Base-by-base conservation (phyloP, 2,113 vertebrate species). In the Muntiacus muntjak region DNA sequence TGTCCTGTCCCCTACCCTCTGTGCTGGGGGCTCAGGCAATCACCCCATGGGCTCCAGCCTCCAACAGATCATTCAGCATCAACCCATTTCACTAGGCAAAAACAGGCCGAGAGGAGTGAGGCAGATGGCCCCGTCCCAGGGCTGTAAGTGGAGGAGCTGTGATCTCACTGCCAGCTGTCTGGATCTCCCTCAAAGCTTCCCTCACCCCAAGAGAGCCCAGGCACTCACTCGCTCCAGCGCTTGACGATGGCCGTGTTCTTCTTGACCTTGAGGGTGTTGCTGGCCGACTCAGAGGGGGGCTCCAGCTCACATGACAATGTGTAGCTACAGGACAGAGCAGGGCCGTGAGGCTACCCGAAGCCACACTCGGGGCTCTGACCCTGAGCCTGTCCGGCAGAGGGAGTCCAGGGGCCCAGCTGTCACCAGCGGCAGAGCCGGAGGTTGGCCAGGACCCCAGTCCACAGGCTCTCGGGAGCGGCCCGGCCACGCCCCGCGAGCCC, bases 161-260 rank as follows among this genome's bases (percentile, higher is more conserved):
- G 62, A 23, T 5, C 50, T 50, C 43, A 23, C 82, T 0, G 3
- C 57, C 23, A 30, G 43, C 43, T 11, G 36, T 3, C 13, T 17
- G n/a, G 26, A 9, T 30, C 52, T 23, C 10, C 76, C 54, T 67
- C 8, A 4, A 36, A 12, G 64, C 74, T 11, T 9, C 81, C 50
- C 58, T 6, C 14, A 43, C 33, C 40, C 4, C 1, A 50, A 50
- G 47, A 50, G 47, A 50, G 47, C 36, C 25, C 1, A 0, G 12
- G 33, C 36, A 99, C 99, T 99, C 89, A 99, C 99, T 99, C 99
- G 99, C 99, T 99, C 99, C 99, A 99, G 95, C 99, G 99, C 88
- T 99, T 99, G 97, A 99, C 99, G 94, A 99, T 99, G 19, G 99
- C 99, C 0, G 99, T 99, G 98, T 99, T 99, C 97, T 99, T 99